Base-by-base conservation (phyloP, 2,113 vertebrate species). In the Oreochromis tanganicae region DNA sequence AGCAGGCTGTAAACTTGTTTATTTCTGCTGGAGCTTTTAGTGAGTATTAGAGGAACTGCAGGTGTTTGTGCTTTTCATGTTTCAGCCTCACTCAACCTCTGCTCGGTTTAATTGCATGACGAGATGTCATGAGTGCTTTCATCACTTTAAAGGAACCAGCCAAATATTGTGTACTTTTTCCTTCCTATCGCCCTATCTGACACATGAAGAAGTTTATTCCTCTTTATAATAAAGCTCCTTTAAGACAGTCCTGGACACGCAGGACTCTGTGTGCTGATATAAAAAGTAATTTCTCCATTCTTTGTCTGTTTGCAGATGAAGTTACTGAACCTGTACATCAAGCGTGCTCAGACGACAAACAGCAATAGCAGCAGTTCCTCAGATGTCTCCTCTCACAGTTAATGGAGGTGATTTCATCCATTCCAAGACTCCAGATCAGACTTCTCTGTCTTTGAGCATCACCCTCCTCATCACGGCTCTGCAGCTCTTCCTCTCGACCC, bases 281-380 rank as follows among this genome's bases (percentile, higher is more conserved):
- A 5, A 50, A 19, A 16, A 78, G 27, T 32, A 50, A 78, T 32
- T 32, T 78, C 16, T 78, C 46, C 1, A 3, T 3, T 84, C 7
- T 48, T 59, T 84, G 43, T 71, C 36, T 36, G 9, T 91, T 43
- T 86, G 61, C 95, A 97, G 96, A 97, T 96, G 96, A 97, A 97
- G 91, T 78, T 97, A 38, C 85, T 99, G 83, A 99, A 99, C 92
- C 96, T 99, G 89, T 99, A 99, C 93, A 99, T 99, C 96, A 99
- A 99, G 94, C 97, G 98, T 66, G 99, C 98, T 55, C 98, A 99
- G 90, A 99, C 98, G 3, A 99, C 98, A 88, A 99, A 98, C 96
- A 99, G 98, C 97, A 99, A 98, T 94, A 99, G 98, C 97, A 99
- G 98, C 97, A 98, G 97, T 34, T 99, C 98, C 56, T 99, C 98